These are phyloP conservation scores for Antennarius maculatus DNA, from an alignment of 2,797 vertebrate genomes.

Conservation along the genomic window DNA sequence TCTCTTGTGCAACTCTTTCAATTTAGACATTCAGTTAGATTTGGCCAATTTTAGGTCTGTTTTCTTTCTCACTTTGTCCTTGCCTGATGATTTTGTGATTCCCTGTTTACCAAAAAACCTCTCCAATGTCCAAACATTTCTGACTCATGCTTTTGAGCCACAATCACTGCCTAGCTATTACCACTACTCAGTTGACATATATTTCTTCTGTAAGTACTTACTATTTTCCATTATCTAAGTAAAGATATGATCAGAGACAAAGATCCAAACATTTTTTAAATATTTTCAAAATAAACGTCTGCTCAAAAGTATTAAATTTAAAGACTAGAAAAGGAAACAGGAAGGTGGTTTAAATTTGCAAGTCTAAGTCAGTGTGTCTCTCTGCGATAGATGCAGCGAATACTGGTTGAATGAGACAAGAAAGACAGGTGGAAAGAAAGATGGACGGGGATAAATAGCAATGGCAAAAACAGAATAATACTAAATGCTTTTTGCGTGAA, in stretches of 20 bases:
- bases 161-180: not conserved
- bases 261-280: slow-evolving; percentile 8
- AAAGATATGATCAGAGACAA: slow-evolving; percentile 2
- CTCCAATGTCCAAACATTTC: too few relatives aligned
- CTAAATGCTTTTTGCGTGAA: slow-evolving; percentile 40
- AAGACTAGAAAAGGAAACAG: slow-evolving; percentile 1
- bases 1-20: too few relatives aligned
- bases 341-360: slow-evolving; percentile 6
- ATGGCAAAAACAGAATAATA: slow-evolving; percentile 45
- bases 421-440: slow-evolving; percentile 49
- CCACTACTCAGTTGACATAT: not conserved
- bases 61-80: too few relatives aligned
- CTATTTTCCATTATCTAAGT: slow-evolving; percentile 11
- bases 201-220: slow-evolving; percentile 10
- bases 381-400: slow-evolving; percentile 54
- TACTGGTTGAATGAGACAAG: slow-evolving; percentile 38
- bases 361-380: not conserved
- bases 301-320: not conserved
- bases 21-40: too few relatives aligned
- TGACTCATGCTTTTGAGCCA: not conserved
- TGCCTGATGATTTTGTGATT: too few relatives aligned
- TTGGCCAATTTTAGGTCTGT: too few relatives aligned
- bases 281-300: not conserved
- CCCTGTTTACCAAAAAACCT: too few relatives aligned
- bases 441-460: slow-evolving; percentile 57